A percentile compares a stretch with the other conserved stretches of the same genome.
Evolutionary conservation across 1,140 invertebrate species (phyloP).

Genomic region (Popillia japonica): DNA sequence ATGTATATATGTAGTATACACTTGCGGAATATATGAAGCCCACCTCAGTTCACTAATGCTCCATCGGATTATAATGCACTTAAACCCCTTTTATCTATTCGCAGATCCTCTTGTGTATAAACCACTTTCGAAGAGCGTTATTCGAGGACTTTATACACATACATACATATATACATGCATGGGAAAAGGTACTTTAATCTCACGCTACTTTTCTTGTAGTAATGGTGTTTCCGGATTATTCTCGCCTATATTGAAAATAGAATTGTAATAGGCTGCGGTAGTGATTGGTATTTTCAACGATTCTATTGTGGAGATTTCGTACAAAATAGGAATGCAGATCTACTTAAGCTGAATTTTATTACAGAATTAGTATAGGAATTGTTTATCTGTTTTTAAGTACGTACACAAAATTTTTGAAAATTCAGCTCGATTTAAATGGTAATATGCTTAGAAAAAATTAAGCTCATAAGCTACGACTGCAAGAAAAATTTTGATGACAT

Average conservation of each 20-base stretch:
- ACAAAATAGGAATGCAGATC: no score
- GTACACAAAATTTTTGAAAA: no score
- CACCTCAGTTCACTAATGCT: constrained; percentile 51
- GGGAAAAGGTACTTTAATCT: constrained; percentile 35
- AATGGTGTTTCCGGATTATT: constrained; percentile 4
- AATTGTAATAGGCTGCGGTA: not conserved
- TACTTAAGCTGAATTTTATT: no score
- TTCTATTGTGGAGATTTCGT: no score
- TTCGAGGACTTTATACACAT: constrained; percentile 16
- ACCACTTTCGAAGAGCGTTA: constrained; percentile 45
- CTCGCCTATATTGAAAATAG: constrained; percentile 5
- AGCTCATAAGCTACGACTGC: no score
- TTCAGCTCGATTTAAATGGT: no score
- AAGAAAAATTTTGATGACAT: no score
- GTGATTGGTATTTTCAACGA: not conserved
- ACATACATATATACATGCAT: constrained; percentile 2
- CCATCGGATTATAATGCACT: constrained; percentile 52
- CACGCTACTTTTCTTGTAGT: constrained; percentile 11
- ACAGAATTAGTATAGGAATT: no score
- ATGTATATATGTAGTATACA: not conserved
- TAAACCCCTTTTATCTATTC: constrained; percentile 52
- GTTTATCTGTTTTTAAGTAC: no score
- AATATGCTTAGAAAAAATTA: no score
- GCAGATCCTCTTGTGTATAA: constrained; percentile 51
- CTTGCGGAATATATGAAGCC: constrained; percentile 24